Evolutionary conservation across 2,113 vertebrate genomes (phyloP).

Genomic region (Phrynosoma blainvillii): DNA sequence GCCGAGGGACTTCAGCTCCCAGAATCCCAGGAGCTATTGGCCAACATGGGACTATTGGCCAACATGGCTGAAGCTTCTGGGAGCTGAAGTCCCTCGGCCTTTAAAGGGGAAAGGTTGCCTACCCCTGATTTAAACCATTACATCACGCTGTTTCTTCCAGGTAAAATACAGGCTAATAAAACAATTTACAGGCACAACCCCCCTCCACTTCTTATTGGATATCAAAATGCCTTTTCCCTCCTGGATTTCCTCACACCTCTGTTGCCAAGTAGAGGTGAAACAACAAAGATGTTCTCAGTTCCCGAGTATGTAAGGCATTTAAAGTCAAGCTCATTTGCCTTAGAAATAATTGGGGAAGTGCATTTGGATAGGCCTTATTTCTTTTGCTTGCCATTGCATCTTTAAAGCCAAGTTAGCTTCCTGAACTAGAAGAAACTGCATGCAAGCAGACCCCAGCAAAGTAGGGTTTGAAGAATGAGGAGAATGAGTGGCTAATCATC

Average conservation of each 20-base stretch:
- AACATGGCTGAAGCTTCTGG: no score
- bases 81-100: no score
- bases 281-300: slow-evolving; percentile 36
- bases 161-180: no score
- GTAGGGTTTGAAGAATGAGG: background rate
- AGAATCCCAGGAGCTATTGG: no score
- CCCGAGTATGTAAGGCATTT: slow-evolving; percentile 27
- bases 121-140: no score
- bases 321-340: slow-evolving; percentile 37
- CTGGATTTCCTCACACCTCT: slow-evolving; percentile 10
- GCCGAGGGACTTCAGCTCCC: no score
- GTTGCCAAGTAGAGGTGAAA: slow-evolving; percentile 50
- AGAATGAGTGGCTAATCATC: slow-evolving; percentile 7
- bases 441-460: slow-evolving; percentile 36
- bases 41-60: no score
- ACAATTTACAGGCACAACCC: no score
- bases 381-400: background rate
- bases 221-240: background rate
- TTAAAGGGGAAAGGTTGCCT: no score
- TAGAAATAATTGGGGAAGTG: slow-evolving; percentile 42
- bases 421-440: background rate
- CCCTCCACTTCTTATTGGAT: background rate
- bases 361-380: slow-evolving; percentile 18
- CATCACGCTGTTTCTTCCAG: no score
- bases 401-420: slow-evolving; percentile 30